phyloP scores from a whole-genome alignment of 2,113 vertebrate species.

The Etheostoma spectabile region DNA sequence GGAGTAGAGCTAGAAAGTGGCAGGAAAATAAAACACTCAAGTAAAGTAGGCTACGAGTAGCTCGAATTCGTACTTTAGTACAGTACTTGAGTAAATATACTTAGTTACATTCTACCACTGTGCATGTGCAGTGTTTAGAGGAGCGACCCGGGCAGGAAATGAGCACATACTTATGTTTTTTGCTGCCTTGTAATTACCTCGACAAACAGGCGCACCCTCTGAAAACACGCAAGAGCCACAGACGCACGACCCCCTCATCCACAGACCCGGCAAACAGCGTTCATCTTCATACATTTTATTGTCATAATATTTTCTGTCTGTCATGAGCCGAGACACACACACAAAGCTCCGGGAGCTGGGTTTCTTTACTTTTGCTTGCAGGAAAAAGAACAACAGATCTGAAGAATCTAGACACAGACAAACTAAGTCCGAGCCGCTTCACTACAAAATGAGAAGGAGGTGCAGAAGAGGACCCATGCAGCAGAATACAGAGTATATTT shows the following conservation, averaged over 20 bases:
- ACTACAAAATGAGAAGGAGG: constrained; percentile 60
- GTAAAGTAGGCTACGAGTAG: too few relatives aligned
- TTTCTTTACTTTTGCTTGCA: constrained; percentile 2
- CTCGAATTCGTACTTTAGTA: too few relatives aligned
- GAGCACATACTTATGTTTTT: constrained; percentile 59
- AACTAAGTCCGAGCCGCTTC: constrained; percentile 47
- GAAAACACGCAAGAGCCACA: constrained; percentile 29
- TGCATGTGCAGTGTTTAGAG: constrained; percentile 22
- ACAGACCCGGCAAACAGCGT: background rate
- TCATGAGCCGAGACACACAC: constrained; percentile 25
- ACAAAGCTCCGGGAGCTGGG: constrained; percentile 15
- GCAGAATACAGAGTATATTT: constrained; percentile 50
- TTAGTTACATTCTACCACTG: too few relatives aligned
- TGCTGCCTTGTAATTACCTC: constrained; percentile 71
- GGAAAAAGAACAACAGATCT: constrained; percentile 18
- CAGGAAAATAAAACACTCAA: too few relatives aligned
- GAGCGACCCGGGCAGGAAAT: constrained; percentile 49
- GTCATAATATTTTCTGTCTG: constrained; percentile 12
- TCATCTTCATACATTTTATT: constrained; percentile 43
- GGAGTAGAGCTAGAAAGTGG: too few relatives aligned
- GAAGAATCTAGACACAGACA: constrained; percentile 21
- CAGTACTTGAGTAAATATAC: too few relatives aligned
- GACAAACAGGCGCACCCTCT: constrained; percentile 64
- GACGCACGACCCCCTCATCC: too few relatives aligned
- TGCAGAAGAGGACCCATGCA: constrained; percentile 60